Conservation (phyloP, 2,888 invertebrate species). For the Phanerotoma sp. region DNA sequence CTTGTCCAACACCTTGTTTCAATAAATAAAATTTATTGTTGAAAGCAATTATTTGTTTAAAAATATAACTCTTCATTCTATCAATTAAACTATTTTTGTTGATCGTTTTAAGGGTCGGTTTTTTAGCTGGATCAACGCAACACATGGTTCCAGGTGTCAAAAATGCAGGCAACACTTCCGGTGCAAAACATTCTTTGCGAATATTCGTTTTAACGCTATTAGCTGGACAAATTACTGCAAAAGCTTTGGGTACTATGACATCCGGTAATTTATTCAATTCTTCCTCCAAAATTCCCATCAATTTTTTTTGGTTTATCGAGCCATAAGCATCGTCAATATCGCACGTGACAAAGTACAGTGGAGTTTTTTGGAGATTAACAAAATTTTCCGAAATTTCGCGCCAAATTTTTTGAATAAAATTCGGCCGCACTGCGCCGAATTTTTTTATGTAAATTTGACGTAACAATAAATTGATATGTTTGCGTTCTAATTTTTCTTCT, state of each 20-base stretch:
- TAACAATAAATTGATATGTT: not conserved
- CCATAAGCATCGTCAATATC: conserved; percentile 15
- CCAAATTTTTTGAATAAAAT: conserved; percentile 5
- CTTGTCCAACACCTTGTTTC: conserved; percentile 8
- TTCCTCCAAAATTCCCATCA: not conserved
- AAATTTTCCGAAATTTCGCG: not conserved
- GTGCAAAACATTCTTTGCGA: too few species aligned
- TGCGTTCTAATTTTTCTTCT: too few species aligned
- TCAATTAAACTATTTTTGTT: not conserved
- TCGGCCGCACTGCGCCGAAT: not conserved
- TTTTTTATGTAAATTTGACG: not conserved
- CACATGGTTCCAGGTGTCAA: too few species aligned
- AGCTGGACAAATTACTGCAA: too few species aligned
- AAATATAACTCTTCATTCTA: too few species aligned
- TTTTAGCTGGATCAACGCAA: too few species aligned
- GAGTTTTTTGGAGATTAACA: not conserved
- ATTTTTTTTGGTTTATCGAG: conserved; percentile 1
- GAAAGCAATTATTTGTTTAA: not conserved
- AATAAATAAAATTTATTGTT: not conserved
- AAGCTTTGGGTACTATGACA: too few species aligned
- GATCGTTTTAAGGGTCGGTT: too few species aligned
- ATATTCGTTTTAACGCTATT: too few species aligned
- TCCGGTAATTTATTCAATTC: too few species aligned
- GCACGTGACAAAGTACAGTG: conserved; percentile 3
- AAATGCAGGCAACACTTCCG: too few species aligned